phyloP scores from a whole-genome alignment of 1,140 invertebrate species.

The Chironomus striatipennis region DNA sequence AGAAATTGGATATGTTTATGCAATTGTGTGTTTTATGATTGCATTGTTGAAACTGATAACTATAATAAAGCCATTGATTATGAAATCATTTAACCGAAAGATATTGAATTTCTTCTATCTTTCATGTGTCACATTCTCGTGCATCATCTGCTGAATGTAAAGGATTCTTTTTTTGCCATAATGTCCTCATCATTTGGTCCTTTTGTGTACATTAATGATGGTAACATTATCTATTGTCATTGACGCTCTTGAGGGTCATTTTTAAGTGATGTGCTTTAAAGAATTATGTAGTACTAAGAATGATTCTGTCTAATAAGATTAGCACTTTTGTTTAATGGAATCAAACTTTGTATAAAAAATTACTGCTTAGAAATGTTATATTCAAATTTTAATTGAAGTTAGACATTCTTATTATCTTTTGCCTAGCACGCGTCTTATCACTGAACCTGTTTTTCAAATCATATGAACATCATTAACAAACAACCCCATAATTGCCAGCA shows the following conservation, averaged over 20 bases:
- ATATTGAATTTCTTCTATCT: background rate
- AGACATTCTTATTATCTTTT: too few relatives aligned
- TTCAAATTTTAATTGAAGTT: too few relatives aligned
- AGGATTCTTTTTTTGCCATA: constrained; percentile 7
- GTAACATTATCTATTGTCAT: background rate
- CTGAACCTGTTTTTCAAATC: too few relatives aligned
- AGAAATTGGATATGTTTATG: constrained; percentile 18
- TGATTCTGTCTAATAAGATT: background rate
- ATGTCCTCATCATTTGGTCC: background rate
- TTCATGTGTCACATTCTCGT: background rate
- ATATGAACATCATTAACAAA: too few relatives aligned
- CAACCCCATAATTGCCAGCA: too few relatives aligned
- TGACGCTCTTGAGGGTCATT: background rate
- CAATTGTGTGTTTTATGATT: constrained; percentile 14
- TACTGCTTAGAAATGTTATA: too few relatives aligned
- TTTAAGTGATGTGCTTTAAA: background rate
- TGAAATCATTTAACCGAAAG: constrained; percentile 3
- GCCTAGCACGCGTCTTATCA: too few relatives aligned
- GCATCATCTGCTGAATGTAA: background rate
- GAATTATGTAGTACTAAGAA: background rate
- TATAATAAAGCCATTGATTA: background rate
- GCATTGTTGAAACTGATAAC: background rate
- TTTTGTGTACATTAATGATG: background rate
- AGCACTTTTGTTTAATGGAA: too few relatives aligned
- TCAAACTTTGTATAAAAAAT: background rate